Evolutionary conservation across 1,140 invertebrate species (phyloP).

Genomic region (Drosophila arawakana): DNA sequence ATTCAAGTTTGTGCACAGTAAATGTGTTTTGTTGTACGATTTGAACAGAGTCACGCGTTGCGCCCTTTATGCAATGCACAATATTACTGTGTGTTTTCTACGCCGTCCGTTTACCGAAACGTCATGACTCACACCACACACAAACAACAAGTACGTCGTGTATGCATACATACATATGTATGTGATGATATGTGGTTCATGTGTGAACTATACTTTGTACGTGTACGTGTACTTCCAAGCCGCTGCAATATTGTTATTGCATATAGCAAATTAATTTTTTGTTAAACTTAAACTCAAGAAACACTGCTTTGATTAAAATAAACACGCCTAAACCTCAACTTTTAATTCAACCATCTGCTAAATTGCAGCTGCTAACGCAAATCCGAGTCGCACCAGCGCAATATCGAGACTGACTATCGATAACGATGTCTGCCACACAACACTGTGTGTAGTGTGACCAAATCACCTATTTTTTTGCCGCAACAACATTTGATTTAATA

Average conservation of each 20-base stretch:
- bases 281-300: neutral
- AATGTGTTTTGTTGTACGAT: conserved; percentile 1
- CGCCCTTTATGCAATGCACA: conserved; percentile 50
- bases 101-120: conserved; percentile 51
- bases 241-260: neutral
- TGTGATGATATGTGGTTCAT: conserved; percentile 6
- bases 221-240: conserved; percentile 11
- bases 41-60: conserved; percentile 40
- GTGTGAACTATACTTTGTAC: conserved; percentile 3
- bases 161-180: conserved; percentile 38
- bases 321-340: conserved; percentile 15
- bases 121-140: conserved; percentile 59
- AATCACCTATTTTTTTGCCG: neutral
- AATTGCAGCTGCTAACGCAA: conserved; percentile 38
- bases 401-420: conserved; percentile 5
- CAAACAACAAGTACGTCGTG: conserved; percentile 50
- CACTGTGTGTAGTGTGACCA: conserved; percentile 2
- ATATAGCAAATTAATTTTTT: neutral
- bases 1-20: conserved; percentile 13
- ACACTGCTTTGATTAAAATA: conserved; percentile 19
- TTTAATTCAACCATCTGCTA: conserved; percentile 36
- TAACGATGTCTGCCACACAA: neutral
- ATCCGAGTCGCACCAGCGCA: conserved; percentile 1
- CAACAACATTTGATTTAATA: too few relatives aligned
- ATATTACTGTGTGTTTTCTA: conserved; percentile 51